A percentile compares a stretch with the other conserved stretches of the same genome.
Evolutionary conservation across 2,797 vertebrate genomes (phyloP).

Genomic region (Gastrophryne carolinensis): DNA sequence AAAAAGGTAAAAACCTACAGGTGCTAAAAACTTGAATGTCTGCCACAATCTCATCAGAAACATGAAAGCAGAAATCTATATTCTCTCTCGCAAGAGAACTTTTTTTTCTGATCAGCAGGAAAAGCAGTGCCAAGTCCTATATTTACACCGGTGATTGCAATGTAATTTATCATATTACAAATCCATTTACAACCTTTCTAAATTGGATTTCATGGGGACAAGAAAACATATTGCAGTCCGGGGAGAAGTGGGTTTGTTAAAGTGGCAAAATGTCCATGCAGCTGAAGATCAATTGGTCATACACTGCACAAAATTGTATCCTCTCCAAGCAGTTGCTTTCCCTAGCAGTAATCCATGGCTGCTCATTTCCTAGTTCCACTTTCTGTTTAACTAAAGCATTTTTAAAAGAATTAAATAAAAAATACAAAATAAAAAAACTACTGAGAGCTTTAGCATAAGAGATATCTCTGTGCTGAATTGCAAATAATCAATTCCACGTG

Average conservation of each 20-base stretch:
- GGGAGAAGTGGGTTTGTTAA: slow-evolving; percentile 29
- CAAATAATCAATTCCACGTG: neutral
- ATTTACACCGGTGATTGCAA: slow-evolving; percentile 44
- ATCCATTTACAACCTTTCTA: slow-evolving; percentile 41
- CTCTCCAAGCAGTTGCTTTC: slow-evolving; percentile 11
- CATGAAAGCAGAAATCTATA: neutral
- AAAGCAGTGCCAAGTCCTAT: slow-evolving; percentile 33
- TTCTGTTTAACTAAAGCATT: neutral
- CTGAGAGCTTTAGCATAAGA: too few relatives aligned
- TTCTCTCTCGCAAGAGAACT: neutral
- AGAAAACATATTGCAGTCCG: slow-evolving; percentile 40
- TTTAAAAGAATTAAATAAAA: too few relatives aligned
- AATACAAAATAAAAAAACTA: too few relatives aligned
- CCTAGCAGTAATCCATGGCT: neutral
- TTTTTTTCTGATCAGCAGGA: slow-evolving; percentile 1
- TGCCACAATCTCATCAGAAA: neutral
- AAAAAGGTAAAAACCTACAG: too few relatives aligned
- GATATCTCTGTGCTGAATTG: too few relatives aligned
- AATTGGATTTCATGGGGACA: slow-evolving; percentile 39
- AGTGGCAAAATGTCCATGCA: slow-evolving; percentile 37
- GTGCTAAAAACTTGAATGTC: neutral
- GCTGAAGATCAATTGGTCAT: slow-evolving; percentile 46
- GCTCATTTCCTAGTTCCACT: neutral
- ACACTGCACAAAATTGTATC: slow-evolving; percentile 22
- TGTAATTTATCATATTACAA: slow-evolving; percentile 47